Evolutionary conservation across 2,888 invertebrate species (phyloP), one percentile per base, ranked within the genome.

Genomic region (Choreutis nemorana): DNA sequence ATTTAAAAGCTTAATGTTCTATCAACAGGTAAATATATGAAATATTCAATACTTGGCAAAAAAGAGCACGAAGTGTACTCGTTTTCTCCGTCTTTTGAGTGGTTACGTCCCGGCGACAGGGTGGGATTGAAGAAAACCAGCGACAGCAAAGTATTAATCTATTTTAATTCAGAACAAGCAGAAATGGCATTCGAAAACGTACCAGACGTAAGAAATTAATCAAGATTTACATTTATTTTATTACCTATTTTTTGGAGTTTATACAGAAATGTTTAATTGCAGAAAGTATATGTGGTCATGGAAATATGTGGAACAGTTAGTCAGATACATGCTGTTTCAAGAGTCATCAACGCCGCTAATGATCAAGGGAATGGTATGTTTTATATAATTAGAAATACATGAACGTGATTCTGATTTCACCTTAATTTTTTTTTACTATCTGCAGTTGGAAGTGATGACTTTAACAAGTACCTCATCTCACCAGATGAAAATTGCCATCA

Each of bases 161-260:
- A 87, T 44, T 81, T 93, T 31, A 94, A 95, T 61, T 90, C 91
- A 1, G 90, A 92, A 59, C 87, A 90, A 42, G 82, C 91, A 49
- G 90, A 90, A 18, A 79, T 87, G 4, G 87, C 86, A 16, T 90
- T 90, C 32, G 83, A 86, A 33, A 84, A 88, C 51, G 83, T 94
- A 34, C 90, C 92, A 2, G 90, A 90, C 72, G 89, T 88, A 60
- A 71, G 72, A 64, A 28, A 21, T 14, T 23, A 8, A 6, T 6
- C 18, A 18, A 6, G 18, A 18, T 18, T 6, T 18, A 18, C 8
- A 18, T 18, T 18, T 18, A 18, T 18, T 18, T 8, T 18, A 18
- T 18, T 18, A 18, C 4, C 4, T 18, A 18, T 18, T 18, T 18
- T 5, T 1, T 18, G 18, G 18, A 6, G 18, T 18, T 7, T 18